Percentiles rank a stretch among this genome's conserved stretches.
Evolutionary conservation across 2,113 vertebrate genomes (phyloP).

Genomic region (Zeus faber): DNA sequence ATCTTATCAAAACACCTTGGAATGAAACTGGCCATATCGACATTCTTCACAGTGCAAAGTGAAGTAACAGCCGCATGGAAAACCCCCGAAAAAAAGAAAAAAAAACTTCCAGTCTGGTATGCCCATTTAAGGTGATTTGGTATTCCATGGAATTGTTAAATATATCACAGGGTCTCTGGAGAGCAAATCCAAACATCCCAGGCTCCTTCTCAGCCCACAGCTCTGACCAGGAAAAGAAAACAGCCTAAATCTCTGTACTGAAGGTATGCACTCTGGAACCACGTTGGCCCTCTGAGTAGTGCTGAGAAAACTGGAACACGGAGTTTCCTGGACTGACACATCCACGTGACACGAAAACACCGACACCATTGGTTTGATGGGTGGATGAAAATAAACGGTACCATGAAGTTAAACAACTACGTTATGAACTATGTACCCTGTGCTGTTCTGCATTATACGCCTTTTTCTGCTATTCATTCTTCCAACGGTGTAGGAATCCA

Average conservation of each 20-base stretch:
- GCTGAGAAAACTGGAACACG: no score
- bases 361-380: no score
- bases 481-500: no score
- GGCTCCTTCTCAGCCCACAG: constrained; percentile 56
- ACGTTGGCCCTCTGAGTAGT: no score
- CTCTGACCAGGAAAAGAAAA: constrained; percentile 63
- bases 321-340: neutral
- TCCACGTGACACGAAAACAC: constrained; percentile 8
- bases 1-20: neutral
- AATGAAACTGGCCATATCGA: constrained; percentile 21
- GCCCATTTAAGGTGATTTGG: constrained; percentile 75
- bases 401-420: no score
- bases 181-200: constrained; percentile 67
- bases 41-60: constrained; percentile 44
- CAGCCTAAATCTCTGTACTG: constrained; percentile 58
- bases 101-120: constrained; percentile 41
- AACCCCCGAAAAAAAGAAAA: constrained; percentile 15
- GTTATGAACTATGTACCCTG: no score
- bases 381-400: no score
- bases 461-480: no score
- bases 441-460: no score
- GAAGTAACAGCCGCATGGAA: constrained; percentile 27
- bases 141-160: constrained; percentile 63
- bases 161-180: constrained; percentile 70
- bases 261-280: no score